A percentile compares a stretch with the other conserved stretches of the same genome.
Conservation (phyloP, 1,140 invertebrate genomes). For the Tribolium madens region DNA sequence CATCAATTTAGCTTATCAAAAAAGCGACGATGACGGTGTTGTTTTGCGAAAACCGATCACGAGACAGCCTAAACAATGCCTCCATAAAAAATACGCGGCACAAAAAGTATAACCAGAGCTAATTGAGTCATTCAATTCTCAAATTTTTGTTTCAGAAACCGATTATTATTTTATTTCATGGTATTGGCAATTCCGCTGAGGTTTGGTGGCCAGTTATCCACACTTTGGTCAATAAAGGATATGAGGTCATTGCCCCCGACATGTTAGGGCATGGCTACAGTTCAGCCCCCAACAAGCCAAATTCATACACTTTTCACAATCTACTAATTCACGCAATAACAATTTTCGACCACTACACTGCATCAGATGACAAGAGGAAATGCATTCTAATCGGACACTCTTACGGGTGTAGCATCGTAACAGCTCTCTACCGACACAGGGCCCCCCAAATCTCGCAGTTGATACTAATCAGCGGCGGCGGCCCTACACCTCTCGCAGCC, state of each 20-base stretch:
- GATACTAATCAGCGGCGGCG: conserved; percentile 78
- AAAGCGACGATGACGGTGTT: conserved; percentile 53
- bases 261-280: conserved; percentile 81
- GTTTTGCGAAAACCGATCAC: conserved; percentile 43
- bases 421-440: conserved; percentile 74
- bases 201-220: conserved; percentile 75
- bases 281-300: conserved; percentile 70
- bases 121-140: background rate
- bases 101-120: background rate
- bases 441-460: conserved; percentile 73
- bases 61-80: conserved; percentile 30
- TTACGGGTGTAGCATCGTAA: conserved; percentile 79
- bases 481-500: conserved; percentile 77
- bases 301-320: conserved; percentile 75
- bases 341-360: conserved; percentile 74
- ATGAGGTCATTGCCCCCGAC: conserved; percentile 78
- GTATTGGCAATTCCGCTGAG: conserved; percentile 79
- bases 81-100: conserved; percentile 21
- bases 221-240: conserved; percentile 74
- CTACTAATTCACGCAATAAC: conserved; percentile 73
- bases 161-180: conserved; percentile 78
- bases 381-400: conserved; percentile 72
- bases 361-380: conserved; percentile 57
- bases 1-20: conserved; percentile 59
- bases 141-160: conserved; percentile 66